Conservation (phyloP, 2,797 vertebrate species). For the Hafferia zeledoni region DNA sequence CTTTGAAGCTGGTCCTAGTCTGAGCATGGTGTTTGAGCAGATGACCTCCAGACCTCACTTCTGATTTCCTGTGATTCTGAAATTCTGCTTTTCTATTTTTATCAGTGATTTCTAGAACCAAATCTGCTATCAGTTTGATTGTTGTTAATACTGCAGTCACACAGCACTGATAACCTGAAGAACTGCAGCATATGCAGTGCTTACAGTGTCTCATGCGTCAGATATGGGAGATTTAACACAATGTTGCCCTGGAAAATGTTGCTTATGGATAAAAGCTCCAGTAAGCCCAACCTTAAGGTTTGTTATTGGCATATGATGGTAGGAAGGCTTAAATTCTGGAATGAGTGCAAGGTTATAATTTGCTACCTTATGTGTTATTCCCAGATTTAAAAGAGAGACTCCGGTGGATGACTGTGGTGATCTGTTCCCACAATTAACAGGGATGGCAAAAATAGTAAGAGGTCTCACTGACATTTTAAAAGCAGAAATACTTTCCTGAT, state of each 20-base stretch:
- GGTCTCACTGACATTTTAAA: neutral
- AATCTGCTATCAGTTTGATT: neutral
- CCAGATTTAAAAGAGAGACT: neutral
- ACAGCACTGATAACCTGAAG: neutral
- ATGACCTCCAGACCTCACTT: neutral
- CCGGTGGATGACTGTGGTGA: neutral
- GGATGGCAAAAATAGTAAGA: neutral
- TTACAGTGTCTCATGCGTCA: neutral
- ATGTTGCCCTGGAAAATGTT: neutral
- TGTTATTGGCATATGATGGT: neutral
- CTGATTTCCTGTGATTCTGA: neutral
- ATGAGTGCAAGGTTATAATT: neutral
- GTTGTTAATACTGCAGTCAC: neutral
- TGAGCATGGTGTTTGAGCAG: neutral
- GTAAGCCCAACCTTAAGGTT: neutral
- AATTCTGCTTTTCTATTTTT: neutral
- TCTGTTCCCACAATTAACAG: neutral
- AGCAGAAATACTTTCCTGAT: neutral
- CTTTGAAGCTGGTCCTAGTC: neutral
- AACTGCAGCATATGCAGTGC: neutral
- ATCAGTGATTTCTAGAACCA: neutral
- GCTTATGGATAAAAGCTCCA: neutral
- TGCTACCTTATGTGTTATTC: neutral
- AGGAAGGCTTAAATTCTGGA: neutral
- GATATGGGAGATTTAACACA: neutral